Evolutionary conservation across 1,140 invertebrate genomes (phyloP).

Genomic region (Bombus turneri): DNA sequence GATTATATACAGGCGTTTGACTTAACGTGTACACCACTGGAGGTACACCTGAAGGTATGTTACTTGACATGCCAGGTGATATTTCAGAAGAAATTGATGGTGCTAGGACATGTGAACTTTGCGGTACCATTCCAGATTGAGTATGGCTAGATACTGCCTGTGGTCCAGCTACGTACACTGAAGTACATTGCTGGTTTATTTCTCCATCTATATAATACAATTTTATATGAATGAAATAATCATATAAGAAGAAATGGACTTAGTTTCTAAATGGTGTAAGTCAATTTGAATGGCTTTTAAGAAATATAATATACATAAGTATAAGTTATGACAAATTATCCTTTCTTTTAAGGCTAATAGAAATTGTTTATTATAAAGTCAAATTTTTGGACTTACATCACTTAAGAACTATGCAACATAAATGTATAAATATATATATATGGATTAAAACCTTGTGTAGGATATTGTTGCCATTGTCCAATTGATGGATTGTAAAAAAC

Average conservation of each 20-base stretch:
- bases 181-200: conserved; percentile 66
- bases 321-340: too few relatives aligned
- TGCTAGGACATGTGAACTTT: conserved; percentile 62
- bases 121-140: conserved; percentile 46
- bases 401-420: neutral
- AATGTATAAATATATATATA: neutral
- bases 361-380: neutral
- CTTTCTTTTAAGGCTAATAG: neutral
- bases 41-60: conserved; percentile 67
- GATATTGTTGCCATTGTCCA: conserved; percentile 85
- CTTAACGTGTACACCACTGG: conserved; percentile 67
- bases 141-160: conserved; percentile 54
- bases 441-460: conserved; percentile 74
- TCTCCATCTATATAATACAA: conserved; percentile 66
- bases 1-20: conserved; percentile 65
- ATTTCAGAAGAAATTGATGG: conserved; percentile 66
- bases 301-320: neutral
- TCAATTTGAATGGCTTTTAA: neutral
- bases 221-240: neutral
- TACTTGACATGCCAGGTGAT: conserved; percentile 56
- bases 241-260: neutral
- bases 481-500: conserved; percentile 85
- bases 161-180: conserved; percentile 67
- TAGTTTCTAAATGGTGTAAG: neutral
- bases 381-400: neutral